Percentiles rank a stretch among this genome's conserved stretches.
These are phyloP conservation scores for Pangasianodon hypophthalmus DNA, from an alignment of 2,113 vertebrate genomes.

Conservation along the genomic window DNA sequence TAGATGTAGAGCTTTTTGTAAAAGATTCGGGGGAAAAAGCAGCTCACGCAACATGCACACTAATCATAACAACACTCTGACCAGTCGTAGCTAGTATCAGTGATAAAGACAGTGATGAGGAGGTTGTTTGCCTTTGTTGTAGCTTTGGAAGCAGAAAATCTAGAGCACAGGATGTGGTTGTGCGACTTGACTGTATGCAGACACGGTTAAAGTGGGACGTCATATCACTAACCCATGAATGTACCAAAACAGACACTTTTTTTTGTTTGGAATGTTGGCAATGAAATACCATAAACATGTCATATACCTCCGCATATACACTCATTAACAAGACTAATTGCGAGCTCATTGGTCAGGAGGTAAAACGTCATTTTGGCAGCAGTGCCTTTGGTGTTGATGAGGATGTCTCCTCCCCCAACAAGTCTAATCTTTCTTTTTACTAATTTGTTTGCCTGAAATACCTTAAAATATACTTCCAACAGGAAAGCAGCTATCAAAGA, in stretches of 20 bases:
- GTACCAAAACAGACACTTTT: neutral
- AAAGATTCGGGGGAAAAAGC: neutral
- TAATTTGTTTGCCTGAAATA: neutral
- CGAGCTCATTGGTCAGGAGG: neutral
- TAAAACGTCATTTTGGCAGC: neutral
- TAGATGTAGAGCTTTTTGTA: neutral
- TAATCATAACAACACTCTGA: neutral
- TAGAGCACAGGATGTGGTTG: neutral
- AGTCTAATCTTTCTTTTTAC: neutral
- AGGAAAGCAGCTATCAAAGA: too few relatives aligned
- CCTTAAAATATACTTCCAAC: neutral
- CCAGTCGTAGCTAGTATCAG: neutral
- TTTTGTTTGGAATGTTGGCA: neutral
- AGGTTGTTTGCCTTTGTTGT: neutral
- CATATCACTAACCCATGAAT: neutral
- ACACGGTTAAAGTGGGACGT: neutral
- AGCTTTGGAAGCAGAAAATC: neutral
- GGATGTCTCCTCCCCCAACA: neutral
- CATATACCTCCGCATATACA: neutral
- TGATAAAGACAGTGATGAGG: neutral
- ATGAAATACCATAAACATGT: neutral
- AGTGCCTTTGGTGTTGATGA: neutral
- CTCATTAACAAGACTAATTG: neutral
- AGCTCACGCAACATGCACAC: neutral
- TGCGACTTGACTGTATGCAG: neutral